Base-by-base conservation (phyloP, 2,888 invertebrate species). In the Abrostola tripartita region DNA sequence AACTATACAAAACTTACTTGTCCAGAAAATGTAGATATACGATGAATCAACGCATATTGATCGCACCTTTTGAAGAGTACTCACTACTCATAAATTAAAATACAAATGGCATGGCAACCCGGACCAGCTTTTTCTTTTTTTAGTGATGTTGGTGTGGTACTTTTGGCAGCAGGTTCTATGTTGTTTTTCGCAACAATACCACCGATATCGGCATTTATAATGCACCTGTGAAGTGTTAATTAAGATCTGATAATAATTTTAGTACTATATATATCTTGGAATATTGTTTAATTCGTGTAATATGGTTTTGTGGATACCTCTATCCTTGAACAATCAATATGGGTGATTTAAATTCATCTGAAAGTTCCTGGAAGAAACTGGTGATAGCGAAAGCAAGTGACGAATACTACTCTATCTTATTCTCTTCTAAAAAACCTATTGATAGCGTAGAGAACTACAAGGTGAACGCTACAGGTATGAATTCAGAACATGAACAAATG, bases 301-400 rank as follows among this genome's bases (percentile, higher is more conserved):
- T 90, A 94, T 94, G 94, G 85, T 94, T 87, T 89, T 94, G 81
- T 93, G 93, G 94, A 94, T 94, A 87, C 76, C 86, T 62, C 83
- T 90, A 79, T 94, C 94, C 61, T 78, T 93, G 78, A 94, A 93
- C 84, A 93, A 94, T 90, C 94, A 94, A 86, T 93, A 94, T 94
- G 94, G 93, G 88, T 93, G 93, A 94, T 82, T 81, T 86, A 37
- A 84, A 81, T 82, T 81, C 87, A 74, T 87, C 88, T 11, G 90
- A 92, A 83, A 84, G 87, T 86, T 90, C 92, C 64, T 93, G 92
- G 92, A 93, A 93, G 83, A 94, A 94, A 90, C 85, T 92, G 86
- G 91, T 92, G 82, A 89, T 92, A 84, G 87, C 90, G 56, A 92
- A 91, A 86, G 81, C 88, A 72, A 90, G 90, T 79, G 89, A 92